Base-by-base conservation (phyloP, 2,888 invertebrate species). In the Agonopterix alstromeriana region DNA sequence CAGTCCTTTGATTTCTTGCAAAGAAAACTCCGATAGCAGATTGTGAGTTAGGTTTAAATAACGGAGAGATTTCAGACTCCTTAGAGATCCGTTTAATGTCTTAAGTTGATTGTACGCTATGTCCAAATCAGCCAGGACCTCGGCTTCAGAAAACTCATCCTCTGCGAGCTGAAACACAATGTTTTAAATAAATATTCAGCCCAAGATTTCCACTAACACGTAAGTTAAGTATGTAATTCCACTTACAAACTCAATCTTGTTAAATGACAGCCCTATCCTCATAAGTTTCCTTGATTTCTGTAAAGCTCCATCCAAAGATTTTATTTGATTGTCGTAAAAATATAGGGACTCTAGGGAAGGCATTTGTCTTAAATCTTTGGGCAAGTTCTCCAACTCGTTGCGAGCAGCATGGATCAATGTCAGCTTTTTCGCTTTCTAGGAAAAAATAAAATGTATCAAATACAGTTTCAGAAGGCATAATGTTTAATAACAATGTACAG, bases 41-140 rank as follows among this genome's bases (percentile, higher is more conserved):
- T 96, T 96, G 69, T 93, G 92, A 0, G 95, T 94, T 53, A 96
- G 84, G 78, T 95, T 95, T 42, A 94, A 89, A 56, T 90, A 91
- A 55, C 90, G 90, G 14, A 96, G 78, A 8, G 92, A 91, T 60
- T 91, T 90, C 46, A 96, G 81, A 42, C 93, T 92, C 60, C 92
- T 86, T 42, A 96, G 72, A 0, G 95, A 95, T 46, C 93, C 92
- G 66, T 95, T 95, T 48, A 96, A 74, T 1, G 92, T 90, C 47
- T 90, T 91, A 0, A 96, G 83, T 56, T 92, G 90, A 75, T 96
- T 96, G 67, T 93, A 91, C 0, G 93, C 93, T 51, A 96, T 87
- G 58, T 94, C 91, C 12, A 96, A 80, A 45, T 92, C 92, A 54
- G 93, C 93, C 55, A 96, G 76, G 52, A 89, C 83, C 57, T 93